Conservation (phyloP, 2,797 vertebrate genomes). For the Botia kubotai region DNA sequence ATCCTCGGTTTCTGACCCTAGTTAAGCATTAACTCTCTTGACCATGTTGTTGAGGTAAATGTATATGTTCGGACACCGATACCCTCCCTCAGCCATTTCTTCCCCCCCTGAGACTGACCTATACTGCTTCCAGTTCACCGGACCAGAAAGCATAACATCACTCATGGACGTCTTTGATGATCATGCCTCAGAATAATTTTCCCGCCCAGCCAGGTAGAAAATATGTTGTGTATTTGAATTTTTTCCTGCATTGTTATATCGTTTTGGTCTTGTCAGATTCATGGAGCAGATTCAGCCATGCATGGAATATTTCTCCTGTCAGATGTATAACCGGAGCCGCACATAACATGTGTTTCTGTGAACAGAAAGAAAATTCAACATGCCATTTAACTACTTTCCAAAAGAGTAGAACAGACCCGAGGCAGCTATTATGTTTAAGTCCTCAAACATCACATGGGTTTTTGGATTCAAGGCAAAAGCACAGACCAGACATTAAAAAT, state of each 20-base stretch:
- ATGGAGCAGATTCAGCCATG: slow-evolving; percentile 8
- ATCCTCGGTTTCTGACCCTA: not conserved
- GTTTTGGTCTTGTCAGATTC: slow-evolving; percentile 26
- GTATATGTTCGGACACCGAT: slow-evolving; percentile 30
- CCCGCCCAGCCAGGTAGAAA: slow-evolving; percentile 36
- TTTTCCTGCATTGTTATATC: not conserved
- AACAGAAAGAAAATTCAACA: slow-evolving; percentile 26
- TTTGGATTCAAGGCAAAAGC: slow-evolving; percentile 9
- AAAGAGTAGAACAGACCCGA: slow-evolving; percentile 17
- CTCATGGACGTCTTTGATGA: slow-evolving; percentile 17
- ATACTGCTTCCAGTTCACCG: slow-evolving; percentile 9
- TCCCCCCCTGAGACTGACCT: slow-evolving; percentile 35
- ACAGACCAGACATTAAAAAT: slow-evolving; percentile 18
- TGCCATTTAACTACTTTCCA: slow-evolving; percentile 17
- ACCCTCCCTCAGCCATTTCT: slow-evolving; percentile 9
- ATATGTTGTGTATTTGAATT: not conserved
- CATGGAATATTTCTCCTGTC: slow-evolving; percentile 36
- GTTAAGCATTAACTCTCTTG: not conserved
- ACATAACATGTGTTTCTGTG: slow-evolving; percentile 33
- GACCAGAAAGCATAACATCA: slow-evolving; percentile 31
- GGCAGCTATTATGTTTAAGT: slow-evolving; percentile 17
- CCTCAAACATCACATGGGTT: not conserved
- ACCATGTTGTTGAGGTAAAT: slow-evolving; percentile 5
- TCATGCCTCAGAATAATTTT: slow-evolving; percentile 20
- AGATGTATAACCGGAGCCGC: not conserved